Percentiles rank a stretch among this genome's conserved stretches.
These are phyloP conservation scores for Dipodomys spectabilis DNA, from an alignment of 2,113 vertebrate genomes.

Conservation along the genomic window DNA sequence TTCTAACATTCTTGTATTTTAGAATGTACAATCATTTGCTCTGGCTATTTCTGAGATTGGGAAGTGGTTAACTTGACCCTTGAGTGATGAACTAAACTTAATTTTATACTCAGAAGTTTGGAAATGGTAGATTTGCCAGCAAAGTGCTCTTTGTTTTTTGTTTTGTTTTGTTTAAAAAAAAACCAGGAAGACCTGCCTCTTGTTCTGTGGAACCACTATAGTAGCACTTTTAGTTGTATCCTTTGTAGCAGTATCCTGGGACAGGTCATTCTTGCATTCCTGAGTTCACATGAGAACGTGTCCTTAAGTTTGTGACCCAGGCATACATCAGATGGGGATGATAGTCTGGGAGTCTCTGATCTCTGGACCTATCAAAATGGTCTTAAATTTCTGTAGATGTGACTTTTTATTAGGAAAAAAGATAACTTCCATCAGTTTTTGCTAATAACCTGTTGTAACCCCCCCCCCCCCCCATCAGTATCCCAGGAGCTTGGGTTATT, in stretches of 20 bases:
- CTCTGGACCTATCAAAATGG: neutral
- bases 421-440: neutral
- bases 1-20: slow-evolving; percentile 17
- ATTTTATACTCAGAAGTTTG: neutral
- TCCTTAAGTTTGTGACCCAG: neutral
- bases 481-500: too few species aligned
- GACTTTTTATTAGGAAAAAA: neutral
- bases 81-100: neutral
- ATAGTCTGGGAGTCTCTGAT: neutral
- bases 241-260: neutral
- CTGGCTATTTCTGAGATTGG: neutral
- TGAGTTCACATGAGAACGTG: neutral
- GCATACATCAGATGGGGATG: neutral
- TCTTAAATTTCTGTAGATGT: neutral
- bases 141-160: slow-evolving; percentile 8
- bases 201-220: neutral
- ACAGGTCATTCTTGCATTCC: neutral
- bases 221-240: neutral
- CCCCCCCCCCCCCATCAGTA: too few species aligned
- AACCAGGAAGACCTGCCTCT: neutral
- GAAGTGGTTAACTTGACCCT: neutral
- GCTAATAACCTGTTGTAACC: neutral
- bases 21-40: neutral
- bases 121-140: neutral
- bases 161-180: neutral